Conservation (phyloP, 2,888 invertebrate genomes). For the Philaethria dido region DNA sequence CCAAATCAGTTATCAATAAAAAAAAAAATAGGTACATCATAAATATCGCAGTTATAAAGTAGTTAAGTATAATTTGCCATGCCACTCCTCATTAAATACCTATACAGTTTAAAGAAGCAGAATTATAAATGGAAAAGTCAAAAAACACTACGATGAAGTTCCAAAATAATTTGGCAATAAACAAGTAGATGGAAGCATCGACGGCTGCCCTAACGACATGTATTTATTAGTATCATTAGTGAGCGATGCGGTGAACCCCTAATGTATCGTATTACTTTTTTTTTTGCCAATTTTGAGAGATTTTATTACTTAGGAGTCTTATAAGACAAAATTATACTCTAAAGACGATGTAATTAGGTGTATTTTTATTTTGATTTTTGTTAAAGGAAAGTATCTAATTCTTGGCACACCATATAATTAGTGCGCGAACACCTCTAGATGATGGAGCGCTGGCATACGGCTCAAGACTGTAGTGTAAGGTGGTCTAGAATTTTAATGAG, state of each 20-base stretch:
- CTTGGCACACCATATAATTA: conserved; percentile 78
- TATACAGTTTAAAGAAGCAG: conserved; percentile 8
- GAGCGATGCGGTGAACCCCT: conserved; percentile 78
- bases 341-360: conserved; percentile 46
- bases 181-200: conserved; percentile 66
- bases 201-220: conserved; percentile 77
- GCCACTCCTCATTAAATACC: conserved; percentile 25
- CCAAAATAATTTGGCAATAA: conserved; percentile 63
- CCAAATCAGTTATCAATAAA: no score
- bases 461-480: conserved; percentile 42
- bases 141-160: conserved; percentile 53
- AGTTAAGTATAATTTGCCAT: conserved; percentile 20
- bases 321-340: conserved; percentile 49
- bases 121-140: conserved; percentile 28
- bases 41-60: conserved; percentile 17
- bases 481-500: conserved; percentile 19
- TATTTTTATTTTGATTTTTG: conserved; percentile 44
- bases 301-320: conserved; percentile 45
- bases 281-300: conserved; percentile 76
- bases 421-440: conserved; percentile 76
- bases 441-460: conserved; percentile 73
- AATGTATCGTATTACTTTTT: conserved; percentile 82
- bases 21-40: neutral
- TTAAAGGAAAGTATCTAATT: conserved; percentile 73
- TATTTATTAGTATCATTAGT: conserved; percentile 79